Evolutionary conservation across 2,888 invertebrate genomes (phyloP).

Genomic region (Pharmacophagus antenor): DNA sequence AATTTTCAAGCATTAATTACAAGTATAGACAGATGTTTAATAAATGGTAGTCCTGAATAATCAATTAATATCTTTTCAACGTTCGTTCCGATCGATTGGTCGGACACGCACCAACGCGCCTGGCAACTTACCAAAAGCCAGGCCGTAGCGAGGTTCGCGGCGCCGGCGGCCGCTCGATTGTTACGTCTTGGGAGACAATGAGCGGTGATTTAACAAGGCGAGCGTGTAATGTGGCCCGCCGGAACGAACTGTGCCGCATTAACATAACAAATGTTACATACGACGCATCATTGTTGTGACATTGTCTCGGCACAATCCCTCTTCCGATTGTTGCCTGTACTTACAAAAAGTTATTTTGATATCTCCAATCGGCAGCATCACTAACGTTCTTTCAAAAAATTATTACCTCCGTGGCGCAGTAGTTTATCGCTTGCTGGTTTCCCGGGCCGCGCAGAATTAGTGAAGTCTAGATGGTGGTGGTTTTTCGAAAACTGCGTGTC

Average conservation of each 20-base stretch:
- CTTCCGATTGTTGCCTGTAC: not conserved
- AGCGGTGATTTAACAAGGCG: slow-evolving; percentile 26
- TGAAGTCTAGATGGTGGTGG: too few relatives aligned
- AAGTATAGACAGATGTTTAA: too few relatives aligned
- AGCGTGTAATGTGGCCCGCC: slow-evolving; percentile 6
- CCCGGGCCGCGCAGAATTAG: too few relatives aligned
- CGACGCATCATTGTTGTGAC: not conserved
- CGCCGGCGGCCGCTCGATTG: slow-evolving; percentile 19
- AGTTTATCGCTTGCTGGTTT: too few relatives aligned
- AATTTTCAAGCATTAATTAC: too few relatives aligned
- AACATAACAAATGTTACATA: slow-evolving; percentile 7
- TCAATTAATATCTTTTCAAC: too few relatives aligned
- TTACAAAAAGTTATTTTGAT: not conserved
- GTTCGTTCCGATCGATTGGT: not conserved
- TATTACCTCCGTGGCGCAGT: too few relatives aligned
- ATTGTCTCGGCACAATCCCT: slow-evolving; percentile 1
- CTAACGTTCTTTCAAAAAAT: too few relatives aligned
- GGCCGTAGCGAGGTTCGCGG: slow-evolving; percentile 15
- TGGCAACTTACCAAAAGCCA: slow-evolving; percentile 24
- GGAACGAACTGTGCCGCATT: slow-evolving; percentile 13
- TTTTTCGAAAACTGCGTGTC: too few relatives aligned
- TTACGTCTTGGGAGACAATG: slow-evolving; percentile 28
- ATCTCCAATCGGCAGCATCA: too few relatives aligned
- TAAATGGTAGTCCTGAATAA: too few relatives aligned
- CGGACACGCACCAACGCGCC: not conserved